Conservation (phyloP, 2,113 vertebrate genomes). For the Saccopteryx leptura region DNA sequence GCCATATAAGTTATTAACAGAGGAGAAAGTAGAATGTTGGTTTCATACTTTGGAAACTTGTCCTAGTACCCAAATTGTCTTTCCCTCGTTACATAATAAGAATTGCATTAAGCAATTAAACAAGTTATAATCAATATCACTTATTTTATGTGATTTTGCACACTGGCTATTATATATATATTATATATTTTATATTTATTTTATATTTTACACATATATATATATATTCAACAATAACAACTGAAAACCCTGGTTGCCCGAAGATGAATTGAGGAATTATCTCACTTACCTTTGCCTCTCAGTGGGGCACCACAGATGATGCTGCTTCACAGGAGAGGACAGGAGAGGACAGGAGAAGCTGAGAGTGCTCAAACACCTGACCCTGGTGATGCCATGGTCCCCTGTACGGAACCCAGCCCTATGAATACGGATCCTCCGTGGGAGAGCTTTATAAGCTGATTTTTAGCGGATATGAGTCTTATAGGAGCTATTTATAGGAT, state of each 20-base stretch:
- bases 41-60: slow-evolving; percentile 12
- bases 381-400: neutral
- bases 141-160: neutral
- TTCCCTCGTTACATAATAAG: slow-evolving; percentile 35
- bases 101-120: slow-evolving; percentile 35
- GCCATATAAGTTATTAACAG: slow-evolving; percentile 42
- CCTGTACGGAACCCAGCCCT: neutral
- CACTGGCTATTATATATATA: neutral
- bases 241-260: neutral
- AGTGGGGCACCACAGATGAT: too few relatives aligned
- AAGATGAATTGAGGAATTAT: neutral
- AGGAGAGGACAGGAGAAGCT: neutral
- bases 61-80: slow-evolving; percentile 3
- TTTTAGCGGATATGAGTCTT: neutral
- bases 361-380: accelerated
- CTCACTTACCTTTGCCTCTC: neutral
- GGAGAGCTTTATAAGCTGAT: neutral
- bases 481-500: neutral
- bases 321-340: neutral
- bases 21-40: slow-evolving; percentile 60
- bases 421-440: neutral
- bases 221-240: neutral
- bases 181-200: too few relatives aligned
- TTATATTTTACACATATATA: too few relatives aligned
- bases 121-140: neutral